Evolutionary conservation across 2,113 vertebrate genomes (phyloP).

Genomic region (Trachemys scripta): DNA sequence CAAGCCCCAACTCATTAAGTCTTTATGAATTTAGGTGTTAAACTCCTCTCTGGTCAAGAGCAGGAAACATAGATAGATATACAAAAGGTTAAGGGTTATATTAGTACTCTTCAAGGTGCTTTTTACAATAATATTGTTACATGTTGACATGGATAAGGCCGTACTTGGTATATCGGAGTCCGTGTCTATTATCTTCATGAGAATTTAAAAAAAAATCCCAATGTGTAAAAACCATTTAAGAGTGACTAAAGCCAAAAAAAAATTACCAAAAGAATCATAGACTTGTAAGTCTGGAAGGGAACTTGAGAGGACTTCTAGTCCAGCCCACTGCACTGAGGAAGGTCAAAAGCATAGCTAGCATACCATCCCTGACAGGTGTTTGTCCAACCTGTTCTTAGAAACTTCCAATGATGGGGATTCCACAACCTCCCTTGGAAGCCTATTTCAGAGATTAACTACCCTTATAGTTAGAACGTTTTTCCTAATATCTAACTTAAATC

Average conservation of each 20-base stretch:
- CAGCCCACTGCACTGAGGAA: not conserved
- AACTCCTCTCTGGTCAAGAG: not conserved
- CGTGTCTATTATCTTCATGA: not conserved
- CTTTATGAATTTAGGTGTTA: not conserved
- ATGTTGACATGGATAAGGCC: not conserved
- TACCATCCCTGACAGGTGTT: not conserved
- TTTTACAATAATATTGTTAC: not conserved
- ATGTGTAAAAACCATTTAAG: not conserved
- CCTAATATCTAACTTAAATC: not conserved
- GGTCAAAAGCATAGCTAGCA: not conserved
- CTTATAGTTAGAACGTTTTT: not conserved
- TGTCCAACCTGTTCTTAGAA: not conserved
- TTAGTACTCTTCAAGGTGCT: not conserved
- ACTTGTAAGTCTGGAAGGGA: not conserved
- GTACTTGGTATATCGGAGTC: not conserved
- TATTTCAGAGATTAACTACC: not conserved
- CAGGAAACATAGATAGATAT: not conserved
- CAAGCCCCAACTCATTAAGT: slow-evolving; percentile 50
- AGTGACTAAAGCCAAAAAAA: not conserved
- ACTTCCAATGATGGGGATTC: not conserved
- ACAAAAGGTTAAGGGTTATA: not conserved
- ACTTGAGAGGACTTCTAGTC: not conserved
- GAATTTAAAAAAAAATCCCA: not conserved
- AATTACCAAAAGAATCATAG: not conserved
- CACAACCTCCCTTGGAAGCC: not conserved